These are phyloP conservation scores for Hydroisotoma schaefferi DNA, from an alignment of 2,888 invertebrate genomes.

Conservation along the genomic window DNA sequence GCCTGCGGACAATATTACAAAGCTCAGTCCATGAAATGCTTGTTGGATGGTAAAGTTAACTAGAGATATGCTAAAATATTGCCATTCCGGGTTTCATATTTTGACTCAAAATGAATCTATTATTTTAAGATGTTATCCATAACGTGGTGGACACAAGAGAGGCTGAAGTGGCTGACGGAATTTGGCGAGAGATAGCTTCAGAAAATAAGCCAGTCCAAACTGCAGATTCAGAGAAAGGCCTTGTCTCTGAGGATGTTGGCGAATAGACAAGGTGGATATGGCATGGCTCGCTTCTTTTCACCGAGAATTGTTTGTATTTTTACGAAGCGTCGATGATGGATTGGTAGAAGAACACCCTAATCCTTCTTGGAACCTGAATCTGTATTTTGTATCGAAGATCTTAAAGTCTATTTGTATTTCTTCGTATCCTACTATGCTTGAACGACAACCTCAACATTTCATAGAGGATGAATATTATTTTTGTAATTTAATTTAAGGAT, in stretches of 20 bases:
- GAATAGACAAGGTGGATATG: neutral
- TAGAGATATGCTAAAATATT: too few relatives aligned
- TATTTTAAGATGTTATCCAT: constrained; percentile 9
- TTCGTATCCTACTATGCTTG: too few relatives aligned
- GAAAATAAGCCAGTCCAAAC: neutral
- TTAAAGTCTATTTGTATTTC: neutral
- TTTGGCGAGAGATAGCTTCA: constrained; percentile 11
- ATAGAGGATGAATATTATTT: too few relatives aligned
- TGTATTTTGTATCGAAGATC: neutral
- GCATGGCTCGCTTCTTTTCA: neutral
- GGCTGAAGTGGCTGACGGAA: constrained; percentile 12
- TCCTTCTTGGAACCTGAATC: too few relatives aligned
- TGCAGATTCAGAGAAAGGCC: neutral
- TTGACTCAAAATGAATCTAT: too few relatives aligned
- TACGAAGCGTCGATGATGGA: too few relatives aligned
- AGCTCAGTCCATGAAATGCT: neutral
- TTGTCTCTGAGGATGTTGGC: neutral
- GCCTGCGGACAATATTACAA: neutral
- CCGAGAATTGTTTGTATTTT: too few relatives aligned
- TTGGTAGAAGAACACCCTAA: too few relatives aligned
- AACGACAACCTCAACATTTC: too few relatives aligned
- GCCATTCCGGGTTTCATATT: too few relatives aligned
- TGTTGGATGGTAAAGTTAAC: constrained; percentile 26
- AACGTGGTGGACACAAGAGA: constrained; percentile 1
- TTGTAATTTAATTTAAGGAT: too few relatives aligned